Base-by-base conservation (phyloP, 2,797 vertebrate species). In the Hypotaenidia philippensis region DNA sequence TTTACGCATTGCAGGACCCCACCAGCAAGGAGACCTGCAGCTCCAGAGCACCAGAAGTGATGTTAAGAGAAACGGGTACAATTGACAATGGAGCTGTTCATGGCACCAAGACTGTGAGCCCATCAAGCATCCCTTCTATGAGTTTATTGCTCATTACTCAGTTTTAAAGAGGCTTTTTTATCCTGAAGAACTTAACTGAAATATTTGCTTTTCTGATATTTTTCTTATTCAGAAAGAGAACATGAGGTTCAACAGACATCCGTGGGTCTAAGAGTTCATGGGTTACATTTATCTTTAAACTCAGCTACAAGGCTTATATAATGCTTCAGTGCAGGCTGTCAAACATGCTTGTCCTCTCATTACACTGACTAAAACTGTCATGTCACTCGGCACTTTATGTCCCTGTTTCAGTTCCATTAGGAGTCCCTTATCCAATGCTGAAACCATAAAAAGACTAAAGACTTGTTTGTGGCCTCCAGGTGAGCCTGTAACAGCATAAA, bases 41-140 rank as follows among this genome's bases (percentile, higher is more conserved):
- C 72, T 81, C 77, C 1, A 2, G 55, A 83, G 59, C 55, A 56
- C 72, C 83, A 93, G 53, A 79, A 90, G 45, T 9, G n/a, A 38
- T 0, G 1, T 64, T 75, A 75, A 74, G 89, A 78, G 87, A 59
- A 81, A 91, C 2, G 53, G 41, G 29, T 31, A 93, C 89, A 93
- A 91, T 83, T 61, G 89, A 97, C 94, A 97, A 93, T 88, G 93
- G 87, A 91, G 71, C 84, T 71, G 84, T 95, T 95, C 94, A 97
- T 0, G 0, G 60, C 91, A 57, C 56, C 22, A 14, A 36, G 57
- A 53, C 65, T 86, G 65, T 0, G 0, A 94, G 45, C 50, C 72
- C 79, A 65, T 57, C 69, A 83, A 87, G 19, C 34, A 68, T 52
- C 40, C 84, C 69, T 71, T 89, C 64, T 83, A 89, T 44, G 87